Evolutionary conservation across 1,140 invertebrate species (phyloP).

Genomic region (Saccostrea glomerata): DNA sequence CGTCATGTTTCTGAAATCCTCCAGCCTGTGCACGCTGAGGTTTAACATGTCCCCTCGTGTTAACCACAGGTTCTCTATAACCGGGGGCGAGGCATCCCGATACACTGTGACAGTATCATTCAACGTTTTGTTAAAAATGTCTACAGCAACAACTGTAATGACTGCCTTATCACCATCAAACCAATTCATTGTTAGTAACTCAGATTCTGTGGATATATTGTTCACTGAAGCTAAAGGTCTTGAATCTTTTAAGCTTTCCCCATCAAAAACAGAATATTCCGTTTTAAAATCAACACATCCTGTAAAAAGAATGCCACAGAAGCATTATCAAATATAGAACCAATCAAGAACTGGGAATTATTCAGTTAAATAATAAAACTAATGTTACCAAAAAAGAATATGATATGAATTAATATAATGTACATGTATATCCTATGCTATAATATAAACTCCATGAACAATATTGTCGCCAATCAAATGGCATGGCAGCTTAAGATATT

Average conservation of each 20-base stretch:
- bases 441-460: too few relatives aligned
- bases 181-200: slow-evolving; percentile 45
- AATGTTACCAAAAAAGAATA: too few relatives aligned
- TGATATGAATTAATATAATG: too few relatives aligned
- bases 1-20: slow-evolving; percentile 25
- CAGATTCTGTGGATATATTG: slow-evolving; percentile 45
- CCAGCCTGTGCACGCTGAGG: slow-evolving; percentile 43
- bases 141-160: slow-evolving; percentile 33
- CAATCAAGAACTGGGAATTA: too few relatives aligned
- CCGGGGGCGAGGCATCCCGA: slow-evolving; percentile 45
- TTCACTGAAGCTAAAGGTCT: slow-evolving; percentile 41
- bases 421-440: too few relatives aligned
- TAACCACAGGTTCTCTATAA: slow-evolving; percentile 53
- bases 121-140: slow-evolving; percentile 34
- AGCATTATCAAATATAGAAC: too few relatives aligned
- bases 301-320: neutral
- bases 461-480: too few relatives aligned
- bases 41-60: slow-evolving; percentile 44
- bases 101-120: slow-evolving; percentile 46
- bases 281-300: slow-evolving; percentile 52
- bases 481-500: too few relatives aligned
- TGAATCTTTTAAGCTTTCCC: slow-evolving; percentile 31
- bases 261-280: slow-evolving; percentile 33
- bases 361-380: too few relatives aligned
- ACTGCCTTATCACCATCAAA: slow-evolving; percentile 46